Percentiles rank a stretch among this genome's conserved stretches.
These are phyloP conservation scores for Nemurella pictetii DNA, from an alignment of 2,888 invertebrate species.

Conservation along the genomic window DNA sequence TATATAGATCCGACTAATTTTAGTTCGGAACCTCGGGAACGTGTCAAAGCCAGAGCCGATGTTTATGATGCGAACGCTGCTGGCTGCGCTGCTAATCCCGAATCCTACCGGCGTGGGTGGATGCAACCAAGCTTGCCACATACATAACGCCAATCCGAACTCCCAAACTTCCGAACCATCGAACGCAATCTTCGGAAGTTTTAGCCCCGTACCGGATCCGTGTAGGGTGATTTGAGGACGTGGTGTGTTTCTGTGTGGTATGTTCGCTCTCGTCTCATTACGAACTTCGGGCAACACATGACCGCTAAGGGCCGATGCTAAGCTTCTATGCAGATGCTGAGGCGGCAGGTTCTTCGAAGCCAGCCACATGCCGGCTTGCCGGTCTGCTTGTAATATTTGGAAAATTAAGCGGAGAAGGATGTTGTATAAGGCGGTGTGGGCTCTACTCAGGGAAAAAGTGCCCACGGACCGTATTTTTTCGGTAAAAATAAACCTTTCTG, in stretches of 20 bases:
- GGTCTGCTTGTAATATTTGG: neutral
- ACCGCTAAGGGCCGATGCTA: neutral
- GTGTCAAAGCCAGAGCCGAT: neutral
- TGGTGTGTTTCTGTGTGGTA: neutral
- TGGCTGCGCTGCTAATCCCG: neutral
- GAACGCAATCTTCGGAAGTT: neutral
- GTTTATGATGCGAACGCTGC: neutral
- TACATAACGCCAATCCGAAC: no score
- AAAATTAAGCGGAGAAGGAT: neutral
- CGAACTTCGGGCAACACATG: neutral
- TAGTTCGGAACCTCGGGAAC: neutral
- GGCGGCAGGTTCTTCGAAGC: neutral
- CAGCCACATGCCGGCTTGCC: neutral
- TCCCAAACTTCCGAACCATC: neutral
- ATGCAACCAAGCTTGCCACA: neutral
- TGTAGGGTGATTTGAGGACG: neutral
- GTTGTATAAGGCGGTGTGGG: neutral
- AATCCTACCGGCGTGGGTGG: neutral
- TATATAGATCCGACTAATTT: neutral
- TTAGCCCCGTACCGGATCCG: neutral
- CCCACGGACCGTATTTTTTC: neutral
- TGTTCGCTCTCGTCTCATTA: neutral
- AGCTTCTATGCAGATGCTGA: neutral
- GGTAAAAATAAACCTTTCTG: neutral
- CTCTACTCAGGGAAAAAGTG: neutral